Base-by-base conservation (phyloP, 2,797 vertebrate genomes). In the Champsocephalus esox region DNA sequence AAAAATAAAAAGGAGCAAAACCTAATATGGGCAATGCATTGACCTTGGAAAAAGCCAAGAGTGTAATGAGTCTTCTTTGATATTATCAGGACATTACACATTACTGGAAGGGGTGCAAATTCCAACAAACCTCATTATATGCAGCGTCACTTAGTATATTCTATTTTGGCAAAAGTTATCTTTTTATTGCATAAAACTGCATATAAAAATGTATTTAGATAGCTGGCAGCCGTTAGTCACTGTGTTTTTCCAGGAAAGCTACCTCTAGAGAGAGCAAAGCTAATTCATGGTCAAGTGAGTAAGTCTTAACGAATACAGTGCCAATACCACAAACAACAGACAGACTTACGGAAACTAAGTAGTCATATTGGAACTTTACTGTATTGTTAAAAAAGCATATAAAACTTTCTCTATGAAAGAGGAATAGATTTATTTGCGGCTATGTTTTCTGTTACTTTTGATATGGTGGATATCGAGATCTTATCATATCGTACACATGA, bases 211-310 rank as follows among this genome's bases (percentile, higher is more conserved):
- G 51, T 34, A 60, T 59, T 73, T 52, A 70, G 58, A 54, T 80
- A 43, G 78, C 48, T 63, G 76, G 75, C 46, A 70, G 70, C 24
- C 1, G 3, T 82, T 85, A 75, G 68, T 83, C 73, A 79, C 55
- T 66, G 60, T 78, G 12, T 78, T 82, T 21, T 82, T 75, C 34
- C 73, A 66, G 63, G 34, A 38, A 38, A 9, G 34, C 34, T 43
- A 80, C 17, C 32, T 79, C 63, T 21, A n/a, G 66, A 60, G 62
- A 77, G 43, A 82, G 48, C 34, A 28, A 24, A 55, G 46, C 65
- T 52, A 77, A 82, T 79, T 85, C 67, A 84, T 56, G 56, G 58
- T 81, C 59, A 68, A 77, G 52, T 43, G 48, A 73, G 58, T 32
- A 58, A 84, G 81, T 89, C 52, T 64, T 64, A n/a, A 45, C 0